Percentiles rank a stretch among this genome's conserved stretches.
phyloP scores from a whole-genome alignment of 2,113 vertebrate genomes.

The Pseudorectes ferrugineus region DNA sequence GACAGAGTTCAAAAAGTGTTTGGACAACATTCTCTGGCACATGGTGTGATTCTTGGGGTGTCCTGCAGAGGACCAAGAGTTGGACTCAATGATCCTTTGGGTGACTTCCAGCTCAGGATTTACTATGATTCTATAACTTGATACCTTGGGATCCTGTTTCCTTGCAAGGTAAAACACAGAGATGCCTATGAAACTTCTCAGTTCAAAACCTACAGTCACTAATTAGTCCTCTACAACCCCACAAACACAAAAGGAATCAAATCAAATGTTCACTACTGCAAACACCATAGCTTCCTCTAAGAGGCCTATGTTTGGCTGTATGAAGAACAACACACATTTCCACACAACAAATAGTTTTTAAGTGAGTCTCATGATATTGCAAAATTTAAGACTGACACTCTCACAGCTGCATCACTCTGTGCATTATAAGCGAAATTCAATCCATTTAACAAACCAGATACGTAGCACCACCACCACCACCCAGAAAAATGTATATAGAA shows the following conservation, averaged over 20 bases:
- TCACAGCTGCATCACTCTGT: background rate
- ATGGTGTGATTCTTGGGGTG: background rate
- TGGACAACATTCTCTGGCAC: background rate
- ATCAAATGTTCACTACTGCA: background rate
- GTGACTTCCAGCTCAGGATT: background rate
- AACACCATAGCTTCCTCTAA: background rate
- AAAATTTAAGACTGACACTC: background rate
- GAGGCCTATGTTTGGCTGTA: background rate
- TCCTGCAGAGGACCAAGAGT: background rate
- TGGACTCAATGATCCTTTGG: background rate
- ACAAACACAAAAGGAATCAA: background rate
- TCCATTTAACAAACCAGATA: background rate
- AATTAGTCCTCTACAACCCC: background rate
- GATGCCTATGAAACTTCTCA: background rate
- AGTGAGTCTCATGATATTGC: background rate
- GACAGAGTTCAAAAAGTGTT: background rate
- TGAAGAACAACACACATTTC: background rate
- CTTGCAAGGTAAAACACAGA: background rate
- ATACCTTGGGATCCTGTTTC: background rate
- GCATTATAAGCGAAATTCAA: background rate
- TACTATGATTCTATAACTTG: background rate
- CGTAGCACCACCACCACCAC: background rate
- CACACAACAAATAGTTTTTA: background rate
- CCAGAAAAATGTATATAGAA: background rate
- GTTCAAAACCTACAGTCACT: background rate